phyloP scores from a whole-genome alignment of 2,113 vertebrate genomes.

The Excalfactoria chinensis region DNA sequence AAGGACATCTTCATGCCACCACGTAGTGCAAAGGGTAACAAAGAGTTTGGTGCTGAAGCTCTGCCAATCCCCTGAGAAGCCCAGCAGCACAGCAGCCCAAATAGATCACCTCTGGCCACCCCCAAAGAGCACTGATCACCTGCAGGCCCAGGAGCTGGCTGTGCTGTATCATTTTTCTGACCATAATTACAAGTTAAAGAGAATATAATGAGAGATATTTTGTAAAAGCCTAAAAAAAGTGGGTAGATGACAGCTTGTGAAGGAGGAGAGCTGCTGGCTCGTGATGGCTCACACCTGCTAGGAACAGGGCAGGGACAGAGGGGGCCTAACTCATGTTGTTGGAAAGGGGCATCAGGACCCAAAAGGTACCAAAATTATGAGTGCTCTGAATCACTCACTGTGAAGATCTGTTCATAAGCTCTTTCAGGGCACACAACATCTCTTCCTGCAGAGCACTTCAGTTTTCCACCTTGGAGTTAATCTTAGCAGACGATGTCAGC shows the following conservation, averaged over 20 bases:
- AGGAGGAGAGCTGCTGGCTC: background rate
- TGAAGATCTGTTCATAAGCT: background rate
- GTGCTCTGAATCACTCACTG: background rate
- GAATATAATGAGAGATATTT: background rate
- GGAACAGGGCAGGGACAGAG: background rate
- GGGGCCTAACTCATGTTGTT: background rate
- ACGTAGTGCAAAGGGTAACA: background rate
- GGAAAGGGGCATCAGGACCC: background rate
- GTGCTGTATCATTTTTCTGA: background rate
- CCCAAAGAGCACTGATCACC: background rate
- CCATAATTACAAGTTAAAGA: constrained; percentile 5
- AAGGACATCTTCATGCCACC: no score
- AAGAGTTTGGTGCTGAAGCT: background rate
- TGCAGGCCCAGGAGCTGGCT: background rate
- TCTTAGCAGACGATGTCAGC: constrained; percentile 53
- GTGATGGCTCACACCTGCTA: background rate
- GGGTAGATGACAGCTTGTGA: background rate
- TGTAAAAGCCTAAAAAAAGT: background rate
- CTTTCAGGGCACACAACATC: background rate
- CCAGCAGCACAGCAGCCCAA: background rate
- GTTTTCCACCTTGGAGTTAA: constrained; percentile 16
- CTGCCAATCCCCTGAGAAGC: background rate
- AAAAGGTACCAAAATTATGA: background rate
- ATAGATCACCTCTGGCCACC: background rate
- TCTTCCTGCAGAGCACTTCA: background rate